These are phyloP conservation scores for Carassius auratus DNA, from an alignment of 2,113 vertebrate species.

Conservation along the genomic window DNA sequence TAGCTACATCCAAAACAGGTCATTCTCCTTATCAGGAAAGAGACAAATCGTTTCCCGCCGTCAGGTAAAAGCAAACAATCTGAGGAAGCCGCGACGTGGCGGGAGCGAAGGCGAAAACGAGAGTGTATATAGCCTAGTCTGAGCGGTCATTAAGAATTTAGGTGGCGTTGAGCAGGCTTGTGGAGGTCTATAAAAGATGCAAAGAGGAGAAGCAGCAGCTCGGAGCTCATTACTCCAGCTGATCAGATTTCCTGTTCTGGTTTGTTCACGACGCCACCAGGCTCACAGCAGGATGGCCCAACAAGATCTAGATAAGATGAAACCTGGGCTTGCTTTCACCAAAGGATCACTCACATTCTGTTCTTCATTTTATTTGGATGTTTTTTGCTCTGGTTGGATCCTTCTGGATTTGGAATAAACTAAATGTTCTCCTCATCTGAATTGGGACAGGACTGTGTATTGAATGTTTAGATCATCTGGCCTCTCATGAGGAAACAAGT, in stretches of 20 bases:
- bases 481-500: neutral
- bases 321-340: slow-evolving; percentile 30
- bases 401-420: slow-evolving; percentile 5
- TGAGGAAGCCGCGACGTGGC: slow-evolving; percentile 6
- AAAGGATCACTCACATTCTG: slow-evolving; percentile 24
- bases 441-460: neutral
- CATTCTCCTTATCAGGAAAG: slow-evolving; percentile 43
- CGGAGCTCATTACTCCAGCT: slow-evolving; percentile 56
- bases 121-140: slow-evolving; percentile 9
- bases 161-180: slow-evolving; percentile 42
- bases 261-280: slow-evolving; percentile 25
- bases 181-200: slow-evolving; percentile 57
- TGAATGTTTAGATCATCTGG: neutral
- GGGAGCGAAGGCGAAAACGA: slow-evolving; percentile 25
- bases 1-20: slow-evolving; percentile 39
- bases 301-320: slow-evolving; percentile 34
- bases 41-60: slow-evolving; percentile 14
- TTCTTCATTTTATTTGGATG: neutral
- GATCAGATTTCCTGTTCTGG: slow-evolving; percentile 54
- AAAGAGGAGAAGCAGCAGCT: slow-evolving; percentile 47
- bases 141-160: slow-evolving; percentile 57
- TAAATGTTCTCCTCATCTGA: neutral
- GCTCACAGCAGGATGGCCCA: slow-evolving; percentile 44
- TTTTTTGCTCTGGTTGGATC: neutral
- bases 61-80: slow-evolving; percentile 19